A percentile compares a stretch with the other conserved stretches of the same genome.
Evolutionary conservation across 2,888 invertebrate species (phyloP).

Genomic region (Rambutsinella grinnellia): DNA sequence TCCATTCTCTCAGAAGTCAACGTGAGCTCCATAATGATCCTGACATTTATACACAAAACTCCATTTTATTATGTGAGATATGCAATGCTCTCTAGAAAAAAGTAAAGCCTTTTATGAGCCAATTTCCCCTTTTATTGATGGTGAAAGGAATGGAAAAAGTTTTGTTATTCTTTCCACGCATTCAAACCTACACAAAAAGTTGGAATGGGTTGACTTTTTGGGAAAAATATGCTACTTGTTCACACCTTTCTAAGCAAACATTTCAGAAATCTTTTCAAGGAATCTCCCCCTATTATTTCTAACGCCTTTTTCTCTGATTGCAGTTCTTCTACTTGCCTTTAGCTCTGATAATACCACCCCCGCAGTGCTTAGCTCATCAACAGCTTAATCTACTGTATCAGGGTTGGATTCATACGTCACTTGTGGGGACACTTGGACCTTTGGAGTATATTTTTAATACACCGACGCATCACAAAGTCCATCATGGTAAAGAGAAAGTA

Average conservation of each 20-base stretch:
- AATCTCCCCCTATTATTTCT: background rate
- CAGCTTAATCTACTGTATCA: conserved; percentile 92
- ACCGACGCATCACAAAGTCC: conserved; percentile 67
- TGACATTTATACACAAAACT: no score
- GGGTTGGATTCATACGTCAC: conserved; percentile 72
- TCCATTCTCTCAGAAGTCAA: no score
- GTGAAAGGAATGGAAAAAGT: conserved; percentile 36
- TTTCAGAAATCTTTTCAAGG: background rate
- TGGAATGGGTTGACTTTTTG: background rate
- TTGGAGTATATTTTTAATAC: background rate
- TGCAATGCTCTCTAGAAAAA: no score
- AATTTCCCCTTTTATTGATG: conserved; percentile 35
- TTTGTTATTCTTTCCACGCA: conserved; percentile 3
- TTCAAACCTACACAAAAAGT: background rate
- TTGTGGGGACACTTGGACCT: background rate
- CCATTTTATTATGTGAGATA: no score
- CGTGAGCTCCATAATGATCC: no score
- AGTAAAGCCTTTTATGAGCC: conserved; percentile 36
- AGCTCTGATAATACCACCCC: conserved; percentile 83
- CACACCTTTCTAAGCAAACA: background rate
- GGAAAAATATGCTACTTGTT: background rate
- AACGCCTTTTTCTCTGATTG: conserved; percentile 2
- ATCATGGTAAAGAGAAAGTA: conserved; percentile 75
- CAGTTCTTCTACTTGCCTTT: conserved; percentile 69
- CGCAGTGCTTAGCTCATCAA: conserved; percentile 85